phyloP scores from a whole-genome alignment of 2,888 invertebrate genomes.

The Dryobota labecula region DNA sequence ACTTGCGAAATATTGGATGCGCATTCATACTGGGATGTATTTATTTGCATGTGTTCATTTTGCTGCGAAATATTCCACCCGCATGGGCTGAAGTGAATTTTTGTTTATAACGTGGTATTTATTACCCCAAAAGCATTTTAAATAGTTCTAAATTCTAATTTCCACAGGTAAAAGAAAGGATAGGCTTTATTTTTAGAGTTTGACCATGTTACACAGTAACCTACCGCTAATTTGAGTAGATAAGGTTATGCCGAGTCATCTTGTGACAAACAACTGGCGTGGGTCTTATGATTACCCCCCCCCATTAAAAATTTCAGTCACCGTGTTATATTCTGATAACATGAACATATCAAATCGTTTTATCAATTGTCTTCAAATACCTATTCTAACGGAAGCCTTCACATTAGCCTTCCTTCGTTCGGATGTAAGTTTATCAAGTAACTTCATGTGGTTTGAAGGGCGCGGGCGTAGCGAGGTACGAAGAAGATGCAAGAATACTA shows the following conservation, averaged over 20 bases:
- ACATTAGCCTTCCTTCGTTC: background rate
- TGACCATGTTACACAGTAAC: conserved; percentile 11
- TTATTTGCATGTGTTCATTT: conserved; percentile 19
- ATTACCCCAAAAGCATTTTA: conserved; percentile 13
- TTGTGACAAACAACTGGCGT: conserved; percentile 16
- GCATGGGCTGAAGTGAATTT: conserved; percentile 13
- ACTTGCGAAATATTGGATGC: background rate
- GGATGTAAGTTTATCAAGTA: conserved; percentile 7
- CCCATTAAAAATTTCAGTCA: conserved; percentile 7
- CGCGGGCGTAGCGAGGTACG: too few species aligned
- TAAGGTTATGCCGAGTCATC: conserved; percentile 38
- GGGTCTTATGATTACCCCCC: conserved; percentile 4
- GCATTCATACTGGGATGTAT: background rate
- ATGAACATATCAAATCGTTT: background rate
- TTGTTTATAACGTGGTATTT: conserved; percentile 27
- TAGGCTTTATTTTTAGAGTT: conserved; percentile 29
- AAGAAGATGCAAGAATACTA: too few species aligned
- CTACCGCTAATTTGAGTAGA: conserved; percentile 18
- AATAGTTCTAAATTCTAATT: background rate
- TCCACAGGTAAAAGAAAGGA: conserved; percentile 21
- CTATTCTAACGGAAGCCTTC: conserved; percentile 13
- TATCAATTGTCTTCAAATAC: background rate
- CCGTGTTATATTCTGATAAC: background rate
- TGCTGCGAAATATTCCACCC: conserved; percentile 27
- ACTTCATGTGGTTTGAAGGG: too few species aligned